Base-by-base conservation (phyloP, 2,797 vertebrate genomes). In the Echeneis naucrates region DNA sequence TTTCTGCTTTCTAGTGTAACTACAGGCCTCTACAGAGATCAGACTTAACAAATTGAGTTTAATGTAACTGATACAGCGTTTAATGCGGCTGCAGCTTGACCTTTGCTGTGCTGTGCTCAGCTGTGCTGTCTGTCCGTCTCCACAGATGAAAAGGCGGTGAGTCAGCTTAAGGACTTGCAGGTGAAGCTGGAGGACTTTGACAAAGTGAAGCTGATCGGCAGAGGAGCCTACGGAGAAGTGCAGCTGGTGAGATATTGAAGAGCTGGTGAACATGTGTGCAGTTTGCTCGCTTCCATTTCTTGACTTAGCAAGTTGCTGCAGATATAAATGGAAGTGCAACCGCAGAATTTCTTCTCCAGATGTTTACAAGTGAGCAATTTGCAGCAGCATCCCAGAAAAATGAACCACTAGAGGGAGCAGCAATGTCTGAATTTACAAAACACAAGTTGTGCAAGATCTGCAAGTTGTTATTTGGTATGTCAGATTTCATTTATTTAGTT, bases 211-310 rank as follows among this genome's bases (percentile, higher is more conserved):
- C 88, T 99, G 88, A 99, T 99, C 24, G 98, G 98, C 77, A 95
- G 96, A 94, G 98, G 97, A 62, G 98, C 98, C 54, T 99, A 97
- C 78, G 98, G 98, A 71, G 96, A 98, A 92, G 98, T 99, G 74
- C 96, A 98, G 74, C 93, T 99, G 97, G 98, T 99, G 94, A 97
- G 97, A 47, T 1, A 17, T 26, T 40, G 1, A 17, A 5, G 11
- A 23, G 21, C 32, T 21, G 2, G 24, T 21, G 11, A 69, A 53
- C 38, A 42, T 40, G 35, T 8, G 8, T 37, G 3, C 7, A n/a
- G 14, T 11, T 55, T 44, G n/a, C 17, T 26, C 5, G 10, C 14
- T 47, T 30, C 1, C 0, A 0, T 3, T 13, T 16, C 57, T 30
- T 8, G 2, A 17, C 60, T 37, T 30, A 14, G 35, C 50, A 47